phyloP scores from a whole-genome alignment of 30 jellyfish, hydroid and myxozoan species.

The Turritopsis dohrnii region DNA sequence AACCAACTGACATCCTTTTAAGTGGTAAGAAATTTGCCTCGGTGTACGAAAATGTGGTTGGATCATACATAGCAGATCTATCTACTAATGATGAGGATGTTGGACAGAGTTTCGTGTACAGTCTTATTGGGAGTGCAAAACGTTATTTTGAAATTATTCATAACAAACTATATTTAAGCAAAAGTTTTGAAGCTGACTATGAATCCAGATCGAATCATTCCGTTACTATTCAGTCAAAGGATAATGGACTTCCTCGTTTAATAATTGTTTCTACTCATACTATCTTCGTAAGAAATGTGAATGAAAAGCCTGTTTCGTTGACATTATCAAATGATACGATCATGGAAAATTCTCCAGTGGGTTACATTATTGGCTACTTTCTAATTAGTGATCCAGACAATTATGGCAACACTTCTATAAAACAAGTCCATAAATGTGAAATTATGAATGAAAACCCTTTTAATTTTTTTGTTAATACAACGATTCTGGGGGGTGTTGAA shows the following conservation, averaged over 20 bases:
- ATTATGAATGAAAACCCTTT: background rate
- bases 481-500: slow-evolving; percentile 32
- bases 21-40: slow-evolving; percentile 25
- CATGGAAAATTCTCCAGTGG: slow-evolving; percentile 49
- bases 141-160: slow-evolving; percentile 28
- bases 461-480: slow-evolving; percentile 33
- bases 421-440: slow-evolving; percentile 19
- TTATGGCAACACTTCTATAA: background rate
- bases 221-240: slow-evolving; percentile 51
- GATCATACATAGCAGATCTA: slow-evolving; percentile 49
- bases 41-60: slow-evolving; percentile 15
- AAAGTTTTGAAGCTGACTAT: slow-evolving; percentile 38
- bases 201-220: slow-evolving; percentile 46
- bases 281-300: slow-evolving; percentile 45
- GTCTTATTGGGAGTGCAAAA: slow-evolving; percentile 35
- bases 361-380: slow-evolving; percentile 48
- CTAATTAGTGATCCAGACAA: slow-evolving; percentile 73
- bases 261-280: slow-evolving; percentile 18
- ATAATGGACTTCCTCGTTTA: slow-evolving; percentile 50
- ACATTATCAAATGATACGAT: slow-evolving; percentile 20
- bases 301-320: slow-evolving; percentile 65
- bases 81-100: slow-evolving; percentile 66
- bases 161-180: slow-evolving; percentile 19
- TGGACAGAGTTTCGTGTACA: slow-evolving; percentile 43
- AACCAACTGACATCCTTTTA: slow-evolving; percentile 28